Percentiles rank a stretch among this genome's conserved stretches.
phyloP scores from a whole-genome alignment of 1,140 invertebrate genomes.

The Antheraea pernyi region DNA sequence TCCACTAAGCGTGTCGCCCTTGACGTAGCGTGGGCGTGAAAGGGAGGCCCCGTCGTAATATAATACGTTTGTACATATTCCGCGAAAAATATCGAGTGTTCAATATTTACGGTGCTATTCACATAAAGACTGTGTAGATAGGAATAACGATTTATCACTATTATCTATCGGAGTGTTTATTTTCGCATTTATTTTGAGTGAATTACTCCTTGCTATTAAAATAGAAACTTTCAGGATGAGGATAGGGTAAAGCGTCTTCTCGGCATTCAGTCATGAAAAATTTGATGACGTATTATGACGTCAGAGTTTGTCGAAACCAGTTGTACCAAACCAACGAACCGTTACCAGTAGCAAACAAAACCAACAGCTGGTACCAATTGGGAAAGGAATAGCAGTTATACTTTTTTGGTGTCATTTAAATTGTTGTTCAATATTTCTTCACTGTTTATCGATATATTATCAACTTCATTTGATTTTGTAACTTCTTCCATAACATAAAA shows the following conservation, averaged over 20 bases:
- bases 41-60: neutral
- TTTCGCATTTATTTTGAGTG: neutral
- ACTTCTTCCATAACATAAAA: no score
- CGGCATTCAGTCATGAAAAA: neutral
- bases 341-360: no score
- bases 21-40: neutral
- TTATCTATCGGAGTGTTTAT: neutral
- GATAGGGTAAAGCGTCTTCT: neutral
- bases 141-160: neutral
- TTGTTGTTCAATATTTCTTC: no score
- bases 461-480: no score
- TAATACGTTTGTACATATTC: slow-evolving; percentile 1
- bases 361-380: no score
- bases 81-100: neutral
- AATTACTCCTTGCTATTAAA: neutral
- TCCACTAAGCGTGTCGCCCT: neutral
- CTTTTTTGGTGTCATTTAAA: no score
- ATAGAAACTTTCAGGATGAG: neutral
- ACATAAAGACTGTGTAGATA: no score
- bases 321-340: no score
- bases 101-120: neutral
- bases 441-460: no score
- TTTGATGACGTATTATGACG: no score
- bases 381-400: no score
- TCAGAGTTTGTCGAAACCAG: no score